Base-by-base conservation (phyloP, 2,888 invertebrate genomes). In the Caenorhabditis drosophilae region DNA sequence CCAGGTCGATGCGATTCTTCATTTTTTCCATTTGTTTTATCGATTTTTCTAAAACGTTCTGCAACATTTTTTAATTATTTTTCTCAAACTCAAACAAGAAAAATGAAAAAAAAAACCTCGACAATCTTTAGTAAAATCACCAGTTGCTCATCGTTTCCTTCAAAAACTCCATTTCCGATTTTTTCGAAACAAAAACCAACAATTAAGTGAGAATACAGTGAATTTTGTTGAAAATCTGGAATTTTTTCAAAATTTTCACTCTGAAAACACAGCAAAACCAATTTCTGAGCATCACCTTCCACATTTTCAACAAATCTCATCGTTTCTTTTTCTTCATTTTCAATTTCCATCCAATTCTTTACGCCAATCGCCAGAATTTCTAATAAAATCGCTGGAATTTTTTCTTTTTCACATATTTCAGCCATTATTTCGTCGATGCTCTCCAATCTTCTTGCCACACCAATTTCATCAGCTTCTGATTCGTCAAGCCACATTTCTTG, bases 101-200 rank as follows among this genome's bases (percentile, higher is more conserved):
- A 26, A 35, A 15, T 7, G 6, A 48, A 15, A 34, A 44, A 44
- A 41, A 40, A 12, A 11, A 63, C 59, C 50, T 60, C 51, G 15
- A 49, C 31, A 25, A 59, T 47, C 12, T 38, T 45, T 12, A 60
- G 11, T 11, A 66, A 20, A 7, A 38, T 26, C 18, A 48, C 2
- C n/a, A 36, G 11, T 2, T 12, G 15, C 11, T 31, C 6, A 4
- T 34, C 18, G 11, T 35, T 16, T 2, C 25, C 18, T 16, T 16
- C 18, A 18, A 16, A 15, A 20, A 48, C 26, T 7, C 44, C 48
- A 48, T 36, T 35, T 35, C 11, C 41, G 18, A 59, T 48, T 11
- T 16, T 22, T 15, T 67, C 67, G 27, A 56, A 67, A 38, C 60
- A 67, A 20, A 20, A 52, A 7, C 67, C 67, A 25, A 67, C 60